Base-by-base conservation (phyloP, 1,140 invertebrate species). In the Neoseiulus cucumeris region DNA sequence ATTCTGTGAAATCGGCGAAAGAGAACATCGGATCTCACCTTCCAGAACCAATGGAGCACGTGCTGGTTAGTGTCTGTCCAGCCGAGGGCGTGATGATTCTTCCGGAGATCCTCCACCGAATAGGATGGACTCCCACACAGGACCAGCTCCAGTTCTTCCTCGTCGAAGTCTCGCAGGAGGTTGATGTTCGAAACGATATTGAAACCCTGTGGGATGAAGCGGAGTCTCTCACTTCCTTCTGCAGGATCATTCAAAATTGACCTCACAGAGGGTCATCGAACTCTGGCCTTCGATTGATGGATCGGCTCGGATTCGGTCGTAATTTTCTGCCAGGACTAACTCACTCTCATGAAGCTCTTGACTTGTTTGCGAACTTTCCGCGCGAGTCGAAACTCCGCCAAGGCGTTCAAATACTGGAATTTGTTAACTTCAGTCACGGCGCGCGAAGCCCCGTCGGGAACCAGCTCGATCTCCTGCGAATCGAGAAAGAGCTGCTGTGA, bases 91-190 rank as follows among this genome's bases (percentile, higher is more conserved):
- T 92, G 87, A 78, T 94, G 85, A 9, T 85, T 82, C 70, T 87
- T 85, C 12, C 51, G 51, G 12, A 59, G 51, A 20, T 59, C 51
- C 17, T 59, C 51, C 14, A 59, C 51, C 25, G 33, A 25, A 25
- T 59, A 59, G 4, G 33, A 29, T 1, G 51, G 51, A 25, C 51
- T 59, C 2, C 51, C 51, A 25, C 51, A 59, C 25, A 59, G 51
- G 33, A 59, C 66, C 29, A 91, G 88, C 85, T 95, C 91, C 18
- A 94, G 78, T 78, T 95, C 91, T 78, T 92, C 92, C 77, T 95
- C 91, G 77, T 94, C 91, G 77, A 95, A 94, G 74, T 92, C 92
- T 73, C 87, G 88, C 64, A 94, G 79, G 68, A 95, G 79, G 77
- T 91, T 89, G 75, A 91, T 89, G 1, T 91, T 90, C 70, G 92